Evolutionary conservation across 2,888 invertebrate species (phyloP).

Genomic region (Subacronicta megacephala): DNA sequence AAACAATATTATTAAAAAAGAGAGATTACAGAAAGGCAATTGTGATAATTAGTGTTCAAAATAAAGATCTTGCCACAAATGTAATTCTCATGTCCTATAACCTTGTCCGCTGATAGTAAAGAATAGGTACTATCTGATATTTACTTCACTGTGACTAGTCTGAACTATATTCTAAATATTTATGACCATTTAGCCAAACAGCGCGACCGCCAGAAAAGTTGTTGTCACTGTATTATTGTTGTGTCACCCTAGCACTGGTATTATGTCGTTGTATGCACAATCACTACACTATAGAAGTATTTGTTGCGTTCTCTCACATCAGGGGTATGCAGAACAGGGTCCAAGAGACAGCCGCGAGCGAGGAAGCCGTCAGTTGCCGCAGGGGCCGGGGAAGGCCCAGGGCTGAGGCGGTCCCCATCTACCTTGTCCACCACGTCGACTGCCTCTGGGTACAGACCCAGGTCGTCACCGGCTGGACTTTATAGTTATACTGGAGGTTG

Average conservation of each 20-base stretch:
- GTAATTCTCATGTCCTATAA: too few relatives aligned
- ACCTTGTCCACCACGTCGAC: constrained; percentile 85
- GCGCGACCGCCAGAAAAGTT: neutral
- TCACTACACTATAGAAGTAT: constrained; percentile 57
- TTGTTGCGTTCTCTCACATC: constrained; percentile 54
- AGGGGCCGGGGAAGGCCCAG: constrained; percentile 70
- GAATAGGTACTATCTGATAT: too few relatives aligned
- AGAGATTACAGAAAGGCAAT: neutral
- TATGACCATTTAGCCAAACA: neutral
- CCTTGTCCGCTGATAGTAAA: too few relatives aligned
- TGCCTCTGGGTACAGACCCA: constrained; percentile 90
- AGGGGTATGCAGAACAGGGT: constrained; percentile 88
- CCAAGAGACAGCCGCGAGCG: constrained; percentile 85
- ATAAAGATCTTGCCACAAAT: too few relatives aligned
- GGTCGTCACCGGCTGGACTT: constrained; percentile 94
- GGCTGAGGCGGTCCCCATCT: constrained; percentile 80
- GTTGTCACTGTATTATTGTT: constrained; percentile 9
- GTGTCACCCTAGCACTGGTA: constrained; percentile 49
- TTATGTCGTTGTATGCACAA: constrained; percentile 47
- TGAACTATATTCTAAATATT: too few relatives aligned
- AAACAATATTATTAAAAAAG: neutral
- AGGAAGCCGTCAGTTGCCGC: constrained; percentile 80
- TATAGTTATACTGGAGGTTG: constrained; percentile 92
- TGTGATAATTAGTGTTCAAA: too few relatives aligned
- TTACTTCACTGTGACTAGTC: too few relatives aligned